A percentile compares a stretch with the other conserved stretches of the same genome.
Evolutionary conservation across 2,797 vertebrate species (phyloP).

Genomic region (Euthynnus affinis): DNA sequence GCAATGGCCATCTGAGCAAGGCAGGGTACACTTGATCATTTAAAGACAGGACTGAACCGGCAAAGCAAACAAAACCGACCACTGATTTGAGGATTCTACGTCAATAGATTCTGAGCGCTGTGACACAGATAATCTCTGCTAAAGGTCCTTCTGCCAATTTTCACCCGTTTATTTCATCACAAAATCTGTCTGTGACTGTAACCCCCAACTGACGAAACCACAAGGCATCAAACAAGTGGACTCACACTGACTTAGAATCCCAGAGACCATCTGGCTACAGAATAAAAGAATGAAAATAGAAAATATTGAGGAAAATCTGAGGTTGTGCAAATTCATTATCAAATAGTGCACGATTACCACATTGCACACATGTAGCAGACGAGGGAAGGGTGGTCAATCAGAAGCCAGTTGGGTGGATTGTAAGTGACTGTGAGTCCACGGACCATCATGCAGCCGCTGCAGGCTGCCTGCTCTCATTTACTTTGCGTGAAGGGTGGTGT

Average conservation of each 20-base stretch:
- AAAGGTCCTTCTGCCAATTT: constrained; percentile 68
- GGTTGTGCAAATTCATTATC: constrained; percentile 80
- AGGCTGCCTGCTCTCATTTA: constrained; percentile 83
- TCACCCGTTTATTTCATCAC: constrained; percentile 57
- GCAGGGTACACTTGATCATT: constrained; percentile 72
- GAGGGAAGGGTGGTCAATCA: constrained; percentile 47
- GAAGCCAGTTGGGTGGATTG: constrained; percentile 45
- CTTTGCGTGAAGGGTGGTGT: constrained; percentile 92
- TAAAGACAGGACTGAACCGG: constrained; percentile 68
- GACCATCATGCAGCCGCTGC: constrained; percentile 40
- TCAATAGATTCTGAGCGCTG: constrained; percentile 69
- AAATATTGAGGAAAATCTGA: constrained; percentile 61
- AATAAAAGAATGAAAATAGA: constrained; percentile 37
- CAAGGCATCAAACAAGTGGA: constrained; percentile 70
- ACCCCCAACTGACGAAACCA: constrained; percentile 59
- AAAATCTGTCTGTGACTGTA: constrained; percentile 34
- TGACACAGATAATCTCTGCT: constrained; percentile 68
- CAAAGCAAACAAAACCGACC: constrained; percentile 70
- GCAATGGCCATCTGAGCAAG: constrained; percentile 76
- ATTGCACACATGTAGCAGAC: constrained; percentile 78
- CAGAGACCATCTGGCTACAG: constrained; percentile 47
- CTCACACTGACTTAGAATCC: constrained; percentile 69
- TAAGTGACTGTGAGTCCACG: constrained; percentile 67
- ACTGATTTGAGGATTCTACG: constrained; percentile 70
- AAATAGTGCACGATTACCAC: constrained; percentile 81